Evolutionary conservation across 1,140 invertebrate species (phyloP), one percentile per base, ranked within the genome.

Genomic region (Mylabris phalerata): DNA sequence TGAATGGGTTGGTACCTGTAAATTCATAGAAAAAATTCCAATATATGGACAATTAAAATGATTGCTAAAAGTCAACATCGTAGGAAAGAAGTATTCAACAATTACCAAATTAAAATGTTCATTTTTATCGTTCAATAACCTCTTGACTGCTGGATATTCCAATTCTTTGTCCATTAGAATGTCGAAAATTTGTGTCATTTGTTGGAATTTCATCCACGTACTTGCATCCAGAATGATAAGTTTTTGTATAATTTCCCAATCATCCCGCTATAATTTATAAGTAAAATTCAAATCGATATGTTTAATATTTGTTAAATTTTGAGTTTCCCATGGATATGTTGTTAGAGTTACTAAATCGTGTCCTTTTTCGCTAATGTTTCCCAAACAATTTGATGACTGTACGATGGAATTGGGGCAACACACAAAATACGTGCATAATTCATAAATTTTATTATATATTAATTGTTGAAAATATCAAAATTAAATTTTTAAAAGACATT

Each of bases 301-400:
- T 13, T 13, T 13, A 1, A 13, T 13, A 13, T 13, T 60, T 38
- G 50, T 66, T 7, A 70, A 48, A 7, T 51, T 59, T 2, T 13
- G 13, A 13, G 57, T 57, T 9, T 67, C 67, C 7, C 71, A 52
- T 0, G 75, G 75, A 50, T 69, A 39, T 3, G 68, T 59, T 0
- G 77, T 78, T 3, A 78, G 57, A 0, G 75, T 49, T 0, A 75
- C 73, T 0, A 80, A 45, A 32, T 80, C 55, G 46, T 81, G 79
- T 1, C 79, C 79, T 73, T 69, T 26, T 54, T 58, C 9, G 57
- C 60, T 46, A 68, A 40, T 46, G 61, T 55, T 38, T 51, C 60
- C 43, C 72, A 73, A 11, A 77, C 68, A 13, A 75, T 67, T 58
- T 76, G 75, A 46, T 80, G 77, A 60, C 78, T 80, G 55, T 72